phyloP scores from a whole-genome alignment of 2,888 invertebrate genomes.

The Papilio protenor region DNA sequence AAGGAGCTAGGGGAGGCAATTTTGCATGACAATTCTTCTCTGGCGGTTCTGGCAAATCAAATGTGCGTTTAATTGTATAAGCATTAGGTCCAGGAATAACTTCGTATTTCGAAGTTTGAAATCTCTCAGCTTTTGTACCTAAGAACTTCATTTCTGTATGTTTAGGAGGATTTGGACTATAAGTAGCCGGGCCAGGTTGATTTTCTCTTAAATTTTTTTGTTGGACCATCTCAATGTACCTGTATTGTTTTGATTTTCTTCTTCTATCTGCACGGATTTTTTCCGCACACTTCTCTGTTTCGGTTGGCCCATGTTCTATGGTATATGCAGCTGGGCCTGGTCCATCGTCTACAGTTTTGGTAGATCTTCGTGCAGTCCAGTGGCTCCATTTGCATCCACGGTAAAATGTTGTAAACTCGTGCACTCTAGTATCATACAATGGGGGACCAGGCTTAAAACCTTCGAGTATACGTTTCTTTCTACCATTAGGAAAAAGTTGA shows the following conservation, averaged over 20 bases:
- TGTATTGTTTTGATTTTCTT: constrained; percentile 65
- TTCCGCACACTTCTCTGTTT: constrained; percentile 62
- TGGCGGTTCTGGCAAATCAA: constrained; percentile 59
- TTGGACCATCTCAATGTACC: constrained; percentile 72
- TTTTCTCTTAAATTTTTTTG: constrained; percentile 60
- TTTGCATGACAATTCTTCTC: constrained; percentile 56
- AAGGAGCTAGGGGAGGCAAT: constrained; percentile 62
- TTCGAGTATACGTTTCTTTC: constrained; percentile 50
- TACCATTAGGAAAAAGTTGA: constrained; percentile 52
- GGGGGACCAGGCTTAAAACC: constrained; percentile 55
- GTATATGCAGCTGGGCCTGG: constrained; percentile 73
- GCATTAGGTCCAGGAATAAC: constrained; percentile 66
- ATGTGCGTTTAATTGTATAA: constrained; percentile 64
- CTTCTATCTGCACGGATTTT: constrained; percentile 61
- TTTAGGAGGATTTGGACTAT: constrained; percentile 61
- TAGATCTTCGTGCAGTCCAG: constrained; percentile 58
- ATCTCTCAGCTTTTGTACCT: constrained; percentile 66
- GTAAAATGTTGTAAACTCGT: constrained; percentile 66
- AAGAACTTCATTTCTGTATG: constrained; percentile 54
- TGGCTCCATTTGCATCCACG: constrained; percentile 77
- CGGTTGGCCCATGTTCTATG: constrained; percentile 53
- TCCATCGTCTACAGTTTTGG: constrained; percentile 48
- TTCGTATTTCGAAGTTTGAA: constrained; percentile 51
- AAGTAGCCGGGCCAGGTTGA: constrained; percentile 67
- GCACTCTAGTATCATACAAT: constrained; percentile 65